Conservation (phyloP, 2,888 invertebrate genomes). For the Sepioteuthis lessoniana region DNA sequence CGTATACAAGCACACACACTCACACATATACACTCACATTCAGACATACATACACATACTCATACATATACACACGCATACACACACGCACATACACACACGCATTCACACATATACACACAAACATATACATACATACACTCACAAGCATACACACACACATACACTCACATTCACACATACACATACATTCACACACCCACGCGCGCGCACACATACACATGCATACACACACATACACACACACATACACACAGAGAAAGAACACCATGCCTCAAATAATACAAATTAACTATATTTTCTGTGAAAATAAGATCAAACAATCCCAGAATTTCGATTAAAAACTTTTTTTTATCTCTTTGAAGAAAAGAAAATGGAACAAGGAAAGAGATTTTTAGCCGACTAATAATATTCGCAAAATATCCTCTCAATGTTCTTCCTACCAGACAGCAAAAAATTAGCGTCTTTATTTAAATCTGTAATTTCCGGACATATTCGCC, state of each 20-base stretch:
- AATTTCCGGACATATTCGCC: not conserved
- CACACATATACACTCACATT: no score
- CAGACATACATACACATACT: not conserved
- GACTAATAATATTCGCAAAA: not conserved
- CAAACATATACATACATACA: not conserved
- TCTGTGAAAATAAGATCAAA: no score
- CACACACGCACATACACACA: not conserved
- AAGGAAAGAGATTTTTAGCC: not conserved
- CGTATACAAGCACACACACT: no score
- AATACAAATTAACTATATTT: no score
- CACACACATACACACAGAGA: no score
- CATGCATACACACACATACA: no score
- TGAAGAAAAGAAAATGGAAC: not conserved
- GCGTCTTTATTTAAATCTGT: constrained; percentile 12
- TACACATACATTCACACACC: not conserved
- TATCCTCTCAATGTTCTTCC: no score
- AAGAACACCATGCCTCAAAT: no score
- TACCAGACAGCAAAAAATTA: not conserved
- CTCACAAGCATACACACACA: not conserved
- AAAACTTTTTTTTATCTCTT: not conserved
- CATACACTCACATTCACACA: no score
- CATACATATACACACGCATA: not conserved
- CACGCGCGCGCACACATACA: no score
- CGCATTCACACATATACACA: not conserved
- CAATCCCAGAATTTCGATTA: not conserved